Conservation (phyloP, 2,888 invertebrate genomes). For the Sympetrum striolatum region DNA sequence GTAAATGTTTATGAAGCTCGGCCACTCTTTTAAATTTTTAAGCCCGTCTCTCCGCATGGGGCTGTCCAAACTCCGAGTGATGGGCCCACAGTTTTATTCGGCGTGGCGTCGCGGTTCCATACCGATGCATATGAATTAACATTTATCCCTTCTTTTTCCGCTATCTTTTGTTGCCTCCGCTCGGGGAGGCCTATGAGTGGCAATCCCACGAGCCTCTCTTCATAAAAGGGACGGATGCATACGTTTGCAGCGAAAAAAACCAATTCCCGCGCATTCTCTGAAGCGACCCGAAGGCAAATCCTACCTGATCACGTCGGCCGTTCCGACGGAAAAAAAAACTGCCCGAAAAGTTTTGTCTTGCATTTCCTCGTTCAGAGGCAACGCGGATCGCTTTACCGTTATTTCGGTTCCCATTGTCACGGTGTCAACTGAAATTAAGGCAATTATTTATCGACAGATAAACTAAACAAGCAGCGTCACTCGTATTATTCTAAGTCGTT, state of each 20-base stretch:
- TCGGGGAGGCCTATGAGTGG: neutral
- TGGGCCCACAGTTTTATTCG: neutral
- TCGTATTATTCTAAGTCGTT: too few species aligned
- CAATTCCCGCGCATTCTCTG: neutral
- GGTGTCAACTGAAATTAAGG: too few species aligned
- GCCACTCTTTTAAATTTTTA: neutral
- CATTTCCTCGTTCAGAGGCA: neutral
- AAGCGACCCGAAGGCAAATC: neutral
- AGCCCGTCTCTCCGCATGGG: neutral
- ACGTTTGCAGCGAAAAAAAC: neutral
- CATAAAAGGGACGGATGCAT: neutral
- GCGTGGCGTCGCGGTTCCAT: neutral
- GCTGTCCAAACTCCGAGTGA: neutral
- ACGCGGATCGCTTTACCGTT: too few species aligned
- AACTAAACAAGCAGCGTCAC: too few species aligned
- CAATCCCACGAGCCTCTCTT: neutral
- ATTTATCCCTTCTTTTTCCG: neutral
- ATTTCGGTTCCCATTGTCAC: too few species aligned
- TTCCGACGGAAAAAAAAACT: neutral
- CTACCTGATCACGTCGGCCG: neutral
- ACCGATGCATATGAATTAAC: constrained; percentile 18
- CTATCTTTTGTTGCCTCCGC: neutral
- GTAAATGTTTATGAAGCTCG: neutral
- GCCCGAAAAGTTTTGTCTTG: neutral
- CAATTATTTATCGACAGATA: too few species aligned